Evolutionary conservation across 2,888 invertebrate genomes (phyloP).

Genomic region (Erebia aethiops): DNA sequence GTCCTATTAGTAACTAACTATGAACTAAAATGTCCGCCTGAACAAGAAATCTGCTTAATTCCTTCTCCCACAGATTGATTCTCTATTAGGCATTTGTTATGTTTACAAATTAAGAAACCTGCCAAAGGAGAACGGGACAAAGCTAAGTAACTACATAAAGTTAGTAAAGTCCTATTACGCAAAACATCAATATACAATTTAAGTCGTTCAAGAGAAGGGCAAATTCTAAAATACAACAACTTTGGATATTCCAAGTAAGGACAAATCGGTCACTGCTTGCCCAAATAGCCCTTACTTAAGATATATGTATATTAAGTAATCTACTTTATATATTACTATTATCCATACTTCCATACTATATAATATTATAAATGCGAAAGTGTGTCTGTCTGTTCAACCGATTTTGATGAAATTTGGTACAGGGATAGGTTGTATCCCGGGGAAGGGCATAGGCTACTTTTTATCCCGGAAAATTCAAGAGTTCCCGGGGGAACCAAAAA

Average conservation of each 20-base stretch:
- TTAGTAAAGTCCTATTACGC: conserved; percentile 3
- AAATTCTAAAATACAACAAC: conserved; percentile 28
- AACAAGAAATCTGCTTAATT: too few species aligned
- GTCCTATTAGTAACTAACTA: too few species aligned
- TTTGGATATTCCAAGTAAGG: conserved; percentile 24
- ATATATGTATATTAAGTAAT: neutral
- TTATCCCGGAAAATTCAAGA: too few species aligned
- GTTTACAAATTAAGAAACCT: neutral
- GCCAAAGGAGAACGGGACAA: neutral
- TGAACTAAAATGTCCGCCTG: too few species aligned
- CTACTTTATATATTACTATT: neutral
- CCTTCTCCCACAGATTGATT: neutral
- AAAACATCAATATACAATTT: conserved; percentile 2
- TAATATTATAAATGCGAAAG: too few species aligned
- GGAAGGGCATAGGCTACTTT: too few species aligned
- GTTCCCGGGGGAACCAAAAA: too few species aligned
- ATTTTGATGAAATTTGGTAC: too few species aligned
- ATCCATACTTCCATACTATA: too few species aligned
- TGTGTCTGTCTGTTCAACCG: too few species aligned
- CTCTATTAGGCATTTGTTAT: neutral
- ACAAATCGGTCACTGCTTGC: conserved; percentile 33
- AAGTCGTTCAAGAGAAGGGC: conserved; percentile 32
- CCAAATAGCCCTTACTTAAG: conserved; percentile 14
- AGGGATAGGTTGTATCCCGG: too few species aligned
- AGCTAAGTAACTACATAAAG: neutral